Conservation (phyloP, 2,888 invertebrate genomes). For the Stegana nigrithorax region DNA sequence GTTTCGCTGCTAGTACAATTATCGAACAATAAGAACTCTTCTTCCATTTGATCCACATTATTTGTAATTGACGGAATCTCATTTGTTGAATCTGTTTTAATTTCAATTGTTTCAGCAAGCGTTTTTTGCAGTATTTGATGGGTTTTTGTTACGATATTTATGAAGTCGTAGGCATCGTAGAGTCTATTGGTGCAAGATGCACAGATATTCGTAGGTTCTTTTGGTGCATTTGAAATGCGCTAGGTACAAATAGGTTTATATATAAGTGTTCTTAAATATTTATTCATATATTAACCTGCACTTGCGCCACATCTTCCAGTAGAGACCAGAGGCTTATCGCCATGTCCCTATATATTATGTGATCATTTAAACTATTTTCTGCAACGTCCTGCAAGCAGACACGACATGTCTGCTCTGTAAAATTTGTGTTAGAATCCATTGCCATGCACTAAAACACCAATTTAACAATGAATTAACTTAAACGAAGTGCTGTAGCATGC, state of each 20-base stretch:
- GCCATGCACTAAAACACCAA: too few species aligned
- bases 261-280: too few species aligned
- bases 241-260: too few species aligned
- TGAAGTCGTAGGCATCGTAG: conserved; percentile 58
- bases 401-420: conserved; percentile 44
- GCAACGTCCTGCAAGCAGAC: conserved; percentile 51
- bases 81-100: too few species aligned
- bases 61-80: too few species aligned
- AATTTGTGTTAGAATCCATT: background rate
- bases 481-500: too few species aligned
- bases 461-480: too few species aligned
- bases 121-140: conserved; percentile 44
- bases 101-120: too few species aligned
- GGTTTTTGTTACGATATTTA: conserved; percentile 52
- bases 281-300: conserved; percentile 43
- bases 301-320: conserved; percentile 48
- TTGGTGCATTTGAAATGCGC: conserved; percentile 41
- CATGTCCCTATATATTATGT: conserved; percentile 50
- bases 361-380: conserved; percentile 52
- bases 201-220: conserved; percentile 52
- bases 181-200: conserved; percentile 54
- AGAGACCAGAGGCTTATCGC: conserved; percentile 49
- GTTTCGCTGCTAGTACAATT: too few species aligned
- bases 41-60: too few species aligned
- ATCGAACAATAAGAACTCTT: too few species aligned